phyloP scores from a whole-genome alignment of 2,888 invertebrate genomes.

The Coleophora deauratella region DNA sequence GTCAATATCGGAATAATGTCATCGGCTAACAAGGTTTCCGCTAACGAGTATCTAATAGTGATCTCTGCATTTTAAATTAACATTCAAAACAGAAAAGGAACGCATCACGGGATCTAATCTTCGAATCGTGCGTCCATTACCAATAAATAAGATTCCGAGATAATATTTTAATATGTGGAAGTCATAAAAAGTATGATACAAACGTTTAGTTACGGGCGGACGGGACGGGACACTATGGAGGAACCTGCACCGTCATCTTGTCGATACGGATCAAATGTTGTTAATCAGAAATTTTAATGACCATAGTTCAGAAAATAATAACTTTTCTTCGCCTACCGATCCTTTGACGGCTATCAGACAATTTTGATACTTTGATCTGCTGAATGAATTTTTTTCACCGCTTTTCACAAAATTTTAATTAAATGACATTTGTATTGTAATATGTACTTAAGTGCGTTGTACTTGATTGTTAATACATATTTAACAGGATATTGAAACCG shows the following conservation, averaged over 20 bases:
- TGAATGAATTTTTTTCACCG: neutral
- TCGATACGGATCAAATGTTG: slow-evolving; percentile 70
- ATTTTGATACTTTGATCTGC: slow-evolving; percentile 39
- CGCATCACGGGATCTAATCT: slow-evolving; percentile 13
- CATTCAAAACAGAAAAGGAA: slow-evolving; percentile 15
- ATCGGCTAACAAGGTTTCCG: slow-evolving; percentile 17
- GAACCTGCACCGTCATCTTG: slow-evolving; percentile 63
- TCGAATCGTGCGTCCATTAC: neutral
- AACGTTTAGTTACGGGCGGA: slow-evolving; percentile 63
- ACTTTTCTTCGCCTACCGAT: slow-evolving; percentile 56
- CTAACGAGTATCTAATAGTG: slow-evolving; percentile 16
- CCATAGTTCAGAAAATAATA: slow-evolving; percentile 73
- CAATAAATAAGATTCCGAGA: slow-evolving; percentile 25
- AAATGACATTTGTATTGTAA: too few species aligned
- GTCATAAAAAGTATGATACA: slow-evolving; percentile 50
- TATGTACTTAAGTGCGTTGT: too few species aligned
- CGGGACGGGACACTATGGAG: slow-evolving; percentile 54
- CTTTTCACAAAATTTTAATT: neutral
- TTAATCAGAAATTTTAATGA: slow-evolving; percentile 75
- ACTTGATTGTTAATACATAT: too few species aligned
- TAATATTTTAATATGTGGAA: slow-evolving; percentile 55
- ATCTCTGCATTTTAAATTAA: neutral
- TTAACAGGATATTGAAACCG: too few species aligned
- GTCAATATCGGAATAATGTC: too few species aligned
- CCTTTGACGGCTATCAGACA: slow-evolving; percentile 19